Conservation (phyloP, 1,140 invertebrate species). For the Cydia splendana region DNA sequence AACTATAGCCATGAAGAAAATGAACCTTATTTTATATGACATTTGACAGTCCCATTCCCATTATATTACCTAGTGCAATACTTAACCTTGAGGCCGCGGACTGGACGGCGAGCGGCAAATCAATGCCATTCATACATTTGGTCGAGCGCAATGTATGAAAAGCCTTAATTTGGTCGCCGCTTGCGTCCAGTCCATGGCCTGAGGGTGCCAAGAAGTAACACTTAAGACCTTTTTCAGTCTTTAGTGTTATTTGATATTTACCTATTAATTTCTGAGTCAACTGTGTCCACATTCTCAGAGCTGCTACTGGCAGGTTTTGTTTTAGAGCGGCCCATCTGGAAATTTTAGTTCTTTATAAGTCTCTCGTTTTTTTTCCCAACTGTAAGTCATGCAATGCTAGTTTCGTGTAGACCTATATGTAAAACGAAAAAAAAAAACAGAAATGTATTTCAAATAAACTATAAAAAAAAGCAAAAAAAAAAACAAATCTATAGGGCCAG, state of each 20-base stretch:
- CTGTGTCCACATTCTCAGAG: conserved; percentile 61
- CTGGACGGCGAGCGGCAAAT: too few relatives aligned
- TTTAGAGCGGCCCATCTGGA: conserved; percentile 72
- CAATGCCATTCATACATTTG: too few relatives aligned
- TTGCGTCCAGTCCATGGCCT: too few relatives aligned
- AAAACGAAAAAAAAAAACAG: background rate
- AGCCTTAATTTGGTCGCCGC: too few relatives aligned
- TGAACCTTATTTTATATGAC: background rate
- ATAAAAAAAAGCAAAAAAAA: background rate
- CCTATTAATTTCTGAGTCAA: conserved; percentile 73
- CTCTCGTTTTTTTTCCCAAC: conserved; percentile 29
- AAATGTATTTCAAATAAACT: background rate
- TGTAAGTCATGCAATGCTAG: conserved; percentile 3
- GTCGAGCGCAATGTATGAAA: too few relatives aligned
- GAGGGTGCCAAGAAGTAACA: background rate
- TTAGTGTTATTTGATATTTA: conserved; percentile 55
- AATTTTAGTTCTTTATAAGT: conserved; percentile 51
- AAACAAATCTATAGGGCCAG: background rate
- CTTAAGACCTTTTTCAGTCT: conserved; percentile 8
- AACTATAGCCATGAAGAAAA: too few relatives aligned
- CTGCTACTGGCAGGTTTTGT: conserved; percentile 58
- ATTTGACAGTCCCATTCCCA: background rate
- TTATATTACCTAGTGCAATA: background rate
- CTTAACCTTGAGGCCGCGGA: background rate
- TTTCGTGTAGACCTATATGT: background rate